Conservation (phyloP, 2,797 vertebrate species). For the Amblyraja radiata region DNA sequence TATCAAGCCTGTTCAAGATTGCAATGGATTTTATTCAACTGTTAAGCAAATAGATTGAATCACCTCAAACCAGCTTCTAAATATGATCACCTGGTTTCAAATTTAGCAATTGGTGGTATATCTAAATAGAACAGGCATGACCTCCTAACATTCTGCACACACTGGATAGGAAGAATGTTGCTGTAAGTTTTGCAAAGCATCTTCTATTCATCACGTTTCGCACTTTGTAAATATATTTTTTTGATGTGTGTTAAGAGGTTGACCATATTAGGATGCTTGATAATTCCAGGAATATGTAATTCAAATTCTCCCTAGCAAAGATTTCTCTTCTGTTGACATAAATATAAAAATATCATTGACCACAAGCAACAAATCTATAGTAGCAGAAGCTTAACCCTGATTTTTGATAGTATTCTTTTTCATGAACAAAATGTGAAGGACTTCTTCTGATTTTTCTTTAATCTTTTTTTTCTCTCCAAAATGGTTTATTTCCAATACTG, state of each 20-base stretch:
- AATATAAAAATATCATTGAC: constrained; percentile 30
- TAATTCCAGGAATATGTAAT: not conserved
- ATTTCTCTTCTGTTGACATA: not conserved
- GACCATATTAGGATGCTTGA: no score
- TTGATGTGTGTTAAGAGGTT: not conserved
- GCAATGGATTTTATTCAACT: not conserved
- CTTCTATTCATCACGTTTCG: not conserved
- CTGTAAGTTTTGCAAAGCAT: not conserved
- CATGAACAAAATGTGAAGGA: not conserved
- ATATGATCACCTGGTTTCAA: not conserved
- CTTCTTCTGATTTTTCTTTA: not conserved
- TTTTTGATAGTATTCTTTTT: not conserved
- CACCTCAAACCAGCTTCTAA: not conserved
- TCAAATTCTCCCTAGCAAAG: not conserved
- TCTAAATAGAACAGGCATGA: not conserved
- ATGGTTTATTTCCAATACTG: not conserved
- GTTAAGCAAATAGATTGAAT: not conserved
- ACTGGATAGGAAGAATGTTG: not conserved
- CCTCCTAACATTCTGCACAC: not conserved
- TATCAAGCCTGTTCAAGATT: not conserved
- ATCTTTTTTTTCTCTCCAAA: not conserved
- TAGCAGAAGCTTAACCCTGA: not conserved
- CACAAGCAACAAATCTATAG: constrained; percentile 24
- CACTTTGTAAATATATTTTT: not conserved
- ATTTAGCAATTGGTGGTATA: not conserved